These are phyloP conservation scores for Alaudala cheleensis DNA, from an alignment of 2,113 vertebrate genomes.

Conservation along the genomic window DNA sequence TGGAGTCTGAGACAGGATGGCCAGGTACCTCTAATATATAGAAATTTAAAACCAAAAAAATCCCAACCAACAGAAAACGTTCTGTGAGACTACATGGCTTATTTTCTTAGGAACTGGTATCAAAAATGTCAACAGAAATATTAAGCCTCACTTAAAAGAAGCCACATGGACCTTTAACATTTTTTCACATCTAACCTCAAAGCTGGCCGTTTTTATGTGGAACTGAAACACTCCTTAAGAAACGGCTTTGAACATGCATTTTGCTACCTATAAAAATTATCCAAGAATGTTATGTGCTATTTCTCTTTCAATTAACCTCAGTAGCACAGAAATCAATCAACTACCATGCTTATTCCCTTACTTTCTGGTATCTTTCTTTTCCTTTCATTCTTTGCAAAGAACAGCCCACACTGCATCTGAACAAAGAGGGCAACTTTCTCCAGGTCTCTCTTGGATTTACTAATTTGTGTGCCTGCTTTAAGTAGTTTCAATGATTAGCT, in stretches of 20 bases:
- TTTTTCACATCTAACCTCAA: background rate
- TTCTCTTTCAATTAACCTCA: background rate
- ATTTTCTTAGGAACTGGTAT: background rate
- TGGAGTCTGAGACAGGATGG: background rate
- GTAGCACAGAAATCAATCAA: background rate
- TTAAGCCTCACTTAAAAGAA: background rate
- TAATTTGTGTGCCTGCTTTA: background rate
- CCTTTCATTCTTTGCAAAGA: background rate
- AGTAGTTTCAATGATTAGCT: background rate
- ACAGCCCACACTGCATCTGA: background rate
- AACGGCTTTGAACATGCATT: background rate
- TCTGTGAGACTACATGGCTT: background rate
- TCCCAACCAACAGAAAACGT: fast-evolving
- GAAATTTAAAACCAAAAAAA: background rate
- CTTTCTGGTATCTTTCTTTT: background rate
- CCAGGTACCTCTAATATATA: background rate
- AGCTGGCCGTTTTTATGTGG: background rate
- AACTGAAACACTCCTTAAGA: background rate
- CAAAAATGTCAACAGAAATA: background rate
- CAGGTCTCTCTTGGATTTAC: background rate
- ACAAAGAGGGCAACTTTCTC: background rate
- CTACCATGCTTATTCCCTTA: background rate
- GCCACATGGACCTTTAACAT: background rate
- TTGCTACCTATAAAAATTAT: background rate
- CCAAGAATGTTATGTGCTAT: background rate